These are phyloP conservation scores for Cygnus atratus DNA, from an alignment of 2,113 vertebrate species.

Conservation along the genomic window DNA sequence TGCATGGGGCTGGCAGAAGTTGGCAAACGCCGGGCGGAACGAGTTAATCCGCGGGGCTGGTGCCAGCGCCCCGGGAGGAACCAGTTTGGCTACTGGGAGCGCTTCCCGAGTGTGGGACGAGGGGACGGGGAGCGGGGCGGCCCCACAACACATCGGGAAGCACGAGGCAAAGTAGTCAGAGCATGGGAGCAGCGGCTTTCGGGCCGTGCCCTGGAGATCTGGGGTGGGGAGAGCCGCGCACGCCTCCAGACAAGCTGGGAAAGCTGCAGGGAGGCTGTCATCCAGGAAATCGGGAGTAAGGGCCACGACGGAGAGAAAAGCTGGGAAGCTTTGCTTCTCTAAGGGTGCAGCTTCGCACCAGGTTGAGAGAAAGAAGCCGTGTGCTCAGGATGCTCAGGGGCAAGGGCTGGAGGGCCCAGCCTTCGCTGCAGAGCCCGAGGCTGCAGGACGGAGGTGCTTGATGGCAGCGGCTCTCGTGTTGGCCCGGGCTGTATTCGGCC, in stretches of 20 bases:
- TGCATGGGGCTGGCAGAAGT: not conserved
- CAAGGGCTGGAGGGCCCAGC: not conserved
- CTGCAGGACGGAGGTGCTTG: not conserved
- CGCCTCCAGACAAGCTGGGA: not conserved
- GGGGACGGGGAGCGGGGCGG: not conserved
- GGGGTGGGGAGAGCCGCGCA: not conserved
- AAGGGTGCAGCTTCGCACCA: not conserved
- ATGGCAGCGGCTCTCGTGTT: not conserved
- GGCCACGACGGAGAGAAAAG: accelerated
- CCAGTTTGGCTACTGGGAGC: constrained; percentile 28
- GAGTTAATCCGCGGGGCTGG: constrained; percentile 21
- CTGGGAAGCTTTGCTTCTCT: not conserved
- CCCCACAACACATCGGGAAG: accelerated
- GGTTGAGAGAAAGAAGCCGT: not conserved
- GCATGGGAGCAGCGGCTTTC: accelerated
- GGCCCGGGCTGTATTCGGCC: not conserved
- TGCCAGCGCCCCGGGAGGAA: constrained; percentile 17
- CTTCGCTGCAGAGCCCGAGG: too few species aligned
- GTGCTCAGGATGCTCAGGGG: not conserved
- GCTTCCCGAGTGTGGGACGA: accelerated
- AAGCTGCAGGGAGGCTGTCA: not conserved
- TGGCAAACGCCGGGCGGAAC: not conserved
- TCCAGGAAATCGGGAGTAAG: not conserved
- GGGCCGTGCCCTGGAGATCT: not conserved
- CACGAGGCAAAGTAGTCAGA: accelerated